Percentiles rank a stretch among this genome's conserved stretches.
These are phyloP conservation scores for Podarcis raffonei DNA, from an alignment of 2,113 vertebrate species.

Conservation along the genomic window DNA sequence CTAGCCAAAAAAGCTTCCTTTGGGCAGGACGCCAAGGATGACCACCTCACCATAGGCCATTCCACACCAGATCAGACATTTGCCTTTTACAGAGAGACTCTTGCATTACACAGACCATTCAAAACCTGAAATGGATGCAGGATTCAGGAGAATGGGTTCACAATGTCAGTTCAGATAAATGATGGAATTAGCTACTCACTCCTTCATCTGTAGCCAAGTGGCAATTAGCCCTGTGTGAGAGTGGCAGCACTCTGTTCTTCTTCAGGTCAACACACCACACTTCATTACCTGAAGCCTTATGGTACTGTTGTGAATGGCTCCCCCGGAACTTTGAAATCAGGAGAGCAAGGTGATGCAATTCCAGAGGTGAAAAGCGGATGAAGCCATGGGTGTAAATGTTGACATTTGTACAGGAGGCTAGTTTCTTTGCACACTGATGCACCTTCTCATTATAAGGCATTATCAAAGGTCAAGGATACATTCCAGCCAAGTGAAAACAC, in stretches of 20 bases:
- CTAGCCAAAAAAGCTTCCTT: not conserved
- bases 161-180: not conserved
- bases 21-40: fast-evolving
- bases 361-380: too few relatives aligned
- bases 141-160: not conserved
- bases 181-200: not conserved
- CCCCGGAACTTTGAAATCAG: not conserved
- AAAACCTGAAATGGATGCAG: not conserved
- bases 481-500: too few relatives aligned
- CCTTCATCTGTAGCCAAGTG: not conserved
- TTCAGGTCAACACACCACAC: not conserved
- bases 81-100: not conserved
- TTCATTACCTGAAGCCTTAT: not conserved
- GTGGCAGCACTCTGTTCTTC: not conserved
- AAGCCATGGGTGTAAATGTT: too few relatives aligned
- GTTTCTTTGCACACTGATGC: too few relatives aligned
- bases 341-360: not conserved
- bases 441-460: too few relatives aligned
- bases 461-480: too few relatives aligned
- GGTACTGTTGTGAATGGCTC: not conserved
- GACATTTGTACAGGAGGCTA: too few relatives aligned
- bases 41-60: not conserved
- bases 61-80: too few relatives aligned
- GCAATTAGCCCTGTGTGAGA: not conserved
- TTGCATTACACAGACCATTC: not conserved